These are phyloP conservation scores for Clanis bilineata DNA, from an alignment of 2,888 invertebrate genomes.

Conservation along the genomic window DNA sequence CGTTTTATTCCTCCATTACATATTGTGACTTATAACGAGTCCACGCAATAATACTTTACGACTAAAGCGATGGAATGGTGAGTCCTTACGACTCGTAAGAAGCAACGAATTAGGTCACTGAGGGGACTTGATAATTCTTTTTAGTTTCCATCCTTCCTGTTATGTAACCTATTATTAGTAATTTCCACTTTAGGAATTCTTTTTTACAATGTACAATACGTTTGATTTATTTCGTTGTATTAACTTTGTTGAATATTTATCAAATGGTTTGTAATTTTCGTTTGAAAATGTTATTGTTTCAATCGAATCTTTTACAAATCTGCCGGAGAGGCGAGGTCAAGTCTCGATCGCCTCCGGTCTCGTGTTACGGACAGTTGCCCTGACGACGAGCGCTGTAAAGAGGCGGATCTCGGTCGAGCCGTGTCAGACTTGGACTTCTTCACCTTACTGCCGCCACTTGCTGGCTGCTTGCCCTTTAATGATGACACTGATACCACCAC, in stretches of 20 bases:
- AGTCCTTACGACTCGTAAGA: not conserved
- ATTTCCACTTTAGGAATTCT: too few relatives aligned
- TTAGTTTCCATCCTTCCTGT: not conserved
- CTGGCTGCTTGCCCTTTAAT: slow-evolving; percentile 77
- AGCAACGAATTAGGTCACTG: not conserved
- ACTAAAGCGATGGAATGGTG: not conserved
- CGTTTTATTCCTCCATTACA: not conserved
- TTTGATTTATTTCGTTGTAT: too few relatives aligned
- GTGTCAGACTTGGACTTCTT: slow-evolving; percentile 74
- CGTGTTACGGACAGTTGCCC: slow-evolving; percentile 62
- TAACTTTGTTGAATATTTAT: too few relatives aligned
- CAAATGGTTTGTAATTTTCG: too few relatives aligned
- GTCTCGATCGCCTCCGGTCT: slow-evolving; percentile 68
- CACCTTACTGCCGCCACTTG: slow-evolving; percentile 71
- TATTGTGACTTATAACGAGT: not conserved
- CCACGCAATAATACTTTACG: not conserved
- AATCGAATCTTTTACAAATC: slow-evolving; percentile 56
- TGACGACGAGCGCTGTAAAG: slow-evolving; percentile 71
- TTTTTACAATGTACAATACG: too few relatives aligned
- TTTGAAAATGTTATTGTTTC: too few relatives aligned
- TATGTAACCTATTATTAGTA: not conserved
- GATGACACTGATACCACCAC: slow-evolving; percentile 72
- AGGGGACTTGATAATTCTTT: not conserved
- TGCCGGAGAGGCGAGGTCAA: slow-evolving; percentile 68
- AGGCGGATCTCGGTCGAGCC: slow-evolving; percentile 66